Conservation (phyloP, 1,140 invertebrate species). For the Wiebesia pumilae region DNA sequence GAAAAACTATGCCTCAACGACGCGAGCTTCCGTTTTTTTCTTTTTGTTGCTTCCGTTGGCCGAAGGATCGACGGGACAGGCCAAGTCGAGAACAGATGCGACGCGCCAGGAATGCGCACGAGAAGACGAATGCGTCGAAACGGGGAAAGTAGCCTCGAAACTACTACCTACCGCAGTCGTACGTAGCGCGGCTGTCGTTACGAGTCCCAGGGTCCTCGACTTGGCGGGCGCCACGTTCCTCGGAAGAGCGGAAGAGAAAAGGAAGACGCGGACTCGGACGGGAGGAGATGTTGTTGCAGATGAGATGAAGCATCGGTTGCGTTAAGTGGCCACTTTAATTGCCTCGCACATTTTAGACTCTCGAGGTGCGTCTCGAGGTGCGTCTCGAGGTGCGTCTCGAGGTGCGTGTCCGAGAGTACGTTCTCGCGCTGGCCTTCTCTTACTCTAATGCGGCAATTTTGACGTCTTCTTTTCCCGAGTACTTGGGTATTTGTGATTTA, state of each 20-base stretch:
- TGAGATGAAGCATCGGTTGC: not conserved
- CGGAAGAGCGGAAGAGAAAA: not conserved
- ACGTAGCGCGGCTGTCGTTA: no score
- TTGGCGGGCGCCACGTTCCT: not conserved
- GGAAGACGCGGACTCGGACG: not conserved
- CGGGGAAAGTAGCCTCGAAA: conserved; percentile 30
- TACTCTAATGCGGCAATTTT: conserved; percentile 32
- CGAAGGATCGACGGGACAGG: not conserved
- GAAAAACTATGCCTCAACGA: no score
- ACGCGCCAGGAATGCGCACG: not conserved
- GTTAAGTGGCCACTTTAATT: conserved; percentile 18
- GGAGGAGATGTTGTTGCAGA: no score
- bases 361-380: not conserved
- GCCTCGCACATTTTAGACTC: not conserved
- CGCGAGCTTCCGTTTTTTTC: no score
- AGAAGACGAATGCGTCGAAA: conserved; percentile 16
- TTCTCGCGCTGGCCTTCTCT: not conserved
- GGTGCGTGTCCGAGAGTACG: not conserved
- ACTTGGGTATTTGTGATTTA: not conserved
- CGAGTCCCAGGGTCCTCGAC: not conserved
- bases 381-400: not conserved
- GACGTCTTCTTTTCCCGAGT: not conserved
- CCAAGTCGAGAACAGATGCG: not conserved
- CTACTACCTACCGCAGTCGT: conserved; percentile 32
- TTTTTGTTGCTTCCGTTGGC: not conserved